phyloP scores from a whole-genome alignment of 2,113 vertebrate genomes.

The Phodopus roborovskii region DNA sequence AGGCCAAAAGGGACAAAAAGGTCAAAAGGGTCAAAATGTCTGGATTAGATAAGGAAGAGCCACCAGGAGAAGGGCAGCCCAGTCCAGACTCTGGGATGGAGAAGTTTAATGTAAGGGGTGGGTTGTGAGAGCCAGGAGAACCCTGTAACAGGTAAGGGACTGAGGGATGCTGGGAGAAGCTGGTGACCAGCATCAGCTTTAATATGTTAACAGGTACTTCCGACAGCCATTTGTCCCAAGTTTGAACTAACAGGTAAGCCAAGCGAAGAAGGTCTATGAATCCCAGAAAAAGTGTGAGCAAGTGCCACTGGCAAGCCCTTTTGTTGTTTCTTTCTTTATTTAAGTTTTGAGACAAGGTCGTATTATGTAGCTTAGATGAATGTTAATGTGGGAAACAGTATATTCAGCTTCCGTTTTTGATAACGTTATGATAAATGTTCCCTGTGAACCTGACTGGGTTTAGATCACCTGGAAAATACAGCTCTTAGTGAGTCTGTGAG shows the following conservation, averaged over 20 bases:
- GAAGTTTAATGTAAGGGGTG: neutral
- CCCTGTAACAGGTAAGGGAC: neutral
- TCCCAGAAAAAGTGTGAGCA: neutral
- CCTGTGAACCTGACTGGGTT: neutral
- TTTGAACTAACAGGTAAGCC: neutral
- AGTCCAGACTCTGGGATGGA: neutral
- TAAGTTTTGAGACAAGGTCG: neutral
- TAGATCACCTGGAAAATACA: neutral
- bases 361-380: neutral
- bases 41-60: neutral
- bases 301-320: neutral
- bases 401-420: neutral
- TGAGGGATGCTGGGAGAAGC: neutral
- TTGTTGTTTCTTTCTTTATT: neutral
- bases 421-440: neutral
- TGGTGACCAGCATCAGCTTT: neutral
- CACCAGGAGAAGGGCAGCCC: neutral
- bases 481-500: neutral
- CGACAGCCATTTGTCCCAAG: neutral
- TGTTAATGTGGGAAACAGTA: neutral
- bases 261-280: neutral
- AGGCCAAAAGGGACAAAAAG: neutral
- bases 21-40: neutral
- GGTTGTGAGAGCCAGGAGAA: neutral
- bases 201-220: neutral